phyloP scores from a whole-genome alignment of 2,797 vertebrate genomes.

The Somateria mollissima region DNA sequence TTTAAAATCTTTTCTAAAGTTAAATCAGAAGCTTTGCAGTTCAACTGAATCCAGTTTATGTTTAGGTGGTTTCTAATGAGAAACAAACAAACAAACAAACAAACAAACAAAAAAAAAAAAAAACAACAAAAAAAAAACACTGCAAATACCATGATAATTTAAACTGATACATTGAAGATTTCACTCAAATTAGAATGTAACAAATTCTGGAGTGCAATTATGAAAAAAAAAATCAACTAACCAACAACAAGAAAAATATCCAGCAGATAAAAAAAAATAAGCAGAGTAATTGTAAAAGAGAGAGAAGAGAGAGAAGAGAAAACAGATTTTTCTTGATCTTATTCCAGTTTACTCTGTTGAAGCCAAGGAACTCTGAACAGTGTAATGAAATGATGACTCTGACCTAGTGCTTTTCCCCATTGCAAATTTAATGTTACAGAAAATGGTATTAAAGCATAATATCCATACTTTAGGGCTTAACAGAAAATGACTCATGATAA shows the following conservation, averaged over 20 bases:
- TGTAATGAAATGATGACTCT: constrained; percentile 60
- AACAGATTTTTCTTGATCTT: constrained; percentile 25
- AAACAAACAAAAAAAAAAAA: too few relatives aligned
- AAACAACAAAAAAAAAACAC: too few relatives aligned
- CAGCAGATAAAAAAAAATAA: not conserved
- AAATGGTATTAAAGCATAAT: constrained; percentile 70
- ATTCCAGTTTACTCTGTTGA: not conserved
- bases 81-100: too few relatives aligned
- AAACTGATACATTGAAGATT: not conserved
- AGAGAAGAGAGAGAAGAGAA: not conserved
- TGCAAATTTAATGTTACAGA: constrained; percentile 68
- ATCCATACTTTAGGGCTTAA: constrained; percentile 60
- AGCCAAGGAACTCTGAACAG: constrained; percentile 18
- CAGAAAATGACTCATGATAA: constrained; percentile 71
- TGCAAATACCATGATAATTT: not conserved
- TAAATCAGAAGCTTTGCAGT: not conserved
- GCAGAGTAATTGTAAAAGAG: not conserved
- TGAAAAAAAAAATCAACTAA: not conserved
- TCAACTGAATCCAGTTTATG: not conserved
- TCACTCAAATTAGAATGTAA: not conserved
- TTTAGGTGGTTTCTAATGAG: not conserved
- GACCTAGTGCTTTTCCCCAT: constrained; percentile 40
- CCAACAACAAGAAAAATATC: not conserved
- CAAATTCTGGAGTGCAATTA: not conserved
- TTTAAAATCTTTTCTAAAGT: not conserved